Evolutionary conservation across 2,797 vertebrate species (phyloP).

Genomic region (Molossus alvarezi): DNA sequence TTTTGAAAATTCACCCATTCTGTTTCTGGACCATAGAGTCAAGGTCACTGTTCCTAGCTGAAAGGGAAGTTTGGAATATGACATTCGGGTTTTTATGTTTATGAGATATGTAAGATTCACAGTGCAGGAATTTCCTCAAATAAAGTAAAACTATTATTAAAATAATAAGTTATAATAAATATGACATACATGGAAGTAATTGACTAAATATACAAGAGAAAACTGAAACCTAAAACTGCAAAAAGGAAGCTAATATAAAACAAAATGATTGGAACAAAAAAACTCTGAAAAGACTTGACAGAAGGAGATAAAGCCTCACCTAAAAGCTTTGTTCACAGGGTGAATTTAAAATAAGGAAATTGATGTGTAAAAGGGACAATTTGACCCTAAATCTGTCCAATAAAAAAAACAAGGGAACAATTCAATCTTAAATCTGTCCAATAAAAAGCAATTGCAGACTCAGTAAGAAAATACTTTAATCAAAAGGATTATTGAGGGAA

Average conservation of each 20-base stretch:
- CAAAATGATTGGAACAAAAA: conserved; percentile 18
- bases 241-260: neutral
- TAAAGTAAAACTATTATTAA: neutral
- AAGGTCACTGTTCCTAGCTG: neutral
- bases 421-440: conserved; percentile 36
- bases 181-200: neutral
- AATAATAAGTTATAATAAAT: neutral
- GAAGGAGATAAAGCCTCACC: neutral
- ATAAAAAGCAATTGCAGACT: neutral
- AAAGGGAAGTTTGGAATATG: conserved; percentile 25
- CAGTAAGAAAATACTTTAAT: conserved; percentile 33
- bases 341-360: conserved; percentile 44
- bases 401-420: neutral
- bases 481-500: neutral
- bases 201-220: neutral
- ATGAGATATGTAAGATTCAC: neutral
- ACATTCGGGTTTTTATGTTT: conserved; percentile 7
- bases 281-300: neutral
- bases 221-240: neutral
- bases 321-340: neutral
- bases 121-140: neutral
- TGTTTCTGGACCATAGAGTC: neutral
- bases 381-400: conserved; percentile 27
- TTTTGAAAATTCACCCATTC: conserved; percentile 15
- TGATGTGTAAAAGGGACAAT: neutral